Base-by-base conservation (phyloP, 1,140 invertebrate species). In the Adelges cooleyi region DNA sequence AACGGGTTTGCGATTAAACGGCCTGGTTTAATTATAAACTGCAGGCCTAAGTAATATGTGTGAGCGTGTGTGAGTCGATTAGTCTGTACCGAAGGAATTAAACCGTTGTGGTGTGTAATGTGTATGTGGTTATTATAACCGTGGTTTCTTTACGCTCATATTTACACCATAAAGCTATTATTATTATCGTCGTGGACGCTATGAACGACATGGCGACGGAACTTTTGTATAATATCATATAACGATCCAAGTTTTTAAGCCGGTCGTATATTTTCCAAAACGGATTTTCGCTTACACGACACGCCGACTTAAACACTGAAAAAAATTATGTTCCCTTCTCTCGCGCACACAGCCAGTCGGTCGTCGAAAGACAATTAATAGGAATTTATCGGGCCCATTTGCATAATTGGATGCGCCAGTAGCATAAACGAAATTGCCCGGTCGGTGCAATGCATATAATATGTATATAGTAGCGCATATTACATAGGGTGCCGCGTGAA, bases 371-470 rank as follows among this genome's bases (percentile, higher is more conserved):
- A 62, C 56, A 62, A 62, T 62, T 62, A 62, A 62, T 62, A 62
- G 56, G 56, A 62, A 62, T 62, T 62, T 62, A 62, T 62, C 56
- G 56, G 17, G 23, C 46, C 27, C 56, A 62, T 62, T 62, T 62
- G 56, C 56, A 62, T 62, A 62, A 62, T 62, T 62, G 56, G 56
- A 62, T 62, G 38, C 29, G 29, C 25, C 18, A 33, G 29, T 33
- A 11, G 29, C 5, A 33, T 33, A 33, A 33, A 33, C 29, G 29
- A 33, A 33, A 33, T 33, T 6, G 29, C 5, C 29, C 29, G 29
- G 29, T 33, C 29, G 5, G 29, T 33, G 29, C 29, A 33, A 33
- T 33, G 11, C n/a, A 5, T 44, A 44, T 44, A n/a, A 44, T 44
- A n/a, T n/a, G 6, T 44, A 44, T 44, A 44, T 17, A 8, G n/a